Evolutionary conservation across 2,888 invertebrate genomes (phyloP), one percentile per base, ranked within the genome.

Genomic region (Sisyra nigra): DNA sequence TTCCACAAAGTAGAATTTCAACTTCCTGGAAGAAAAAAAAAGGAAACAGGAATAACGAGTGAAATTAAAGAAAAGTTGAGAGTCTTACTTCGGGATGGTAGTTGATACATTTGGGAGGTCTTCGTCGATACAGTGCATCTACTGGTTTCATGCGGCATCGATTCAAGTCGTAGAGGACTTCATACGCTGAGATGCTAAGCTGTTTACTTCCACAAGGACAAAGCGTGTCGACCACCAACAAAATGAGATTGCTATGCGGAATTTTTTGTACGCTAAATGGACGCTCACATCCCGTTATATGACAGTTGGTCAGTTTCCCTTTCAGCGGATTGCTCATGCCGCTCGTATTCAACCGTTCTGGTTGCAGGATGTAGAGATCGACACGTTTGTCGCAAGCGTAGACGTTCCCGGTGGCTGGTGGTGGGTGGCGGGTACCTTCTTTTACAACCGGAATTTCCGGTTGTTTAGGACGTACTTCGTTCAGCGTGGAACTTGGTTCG

Each of bases 211-310:
- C 87, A 63, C 88, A 89, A 40, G 87, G 87, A 59, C 87, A 88
- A 51, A 85, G 65, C 15, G 85, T 87, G 62, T 91, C 88, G 53
- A 89, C 88, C 49, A 88, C 89, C 48, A 91, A 67, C 49, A 91
- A 67, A 54, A 91, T 85, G 53, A 91, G 67, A 68, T 91, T 91
- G 57, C 88, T 89, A 60, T 86, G 83, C 40, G 81, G 86, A 55
- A 91, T 86, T 66, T 87, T 87, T 58, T 89, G 88, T 44, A 89
- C 88, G 66, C 88, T 89, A 66, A 89, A 89, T 18, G 88, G 88
- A 55, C 89, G 84, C 61, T 88, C 87, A 57, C 89, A 89, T 47
- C 86, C 87, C 34, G 84, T 85, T 44, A 78, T 76, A 56, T 86
- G 88, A 57, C 87, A 89, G 59, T 87, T 89, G 32, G 86, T 88